phyloP scores from a whole-genome alignment of 2,888 invertebrate genomes.

The Netelia virgata region DNA sequence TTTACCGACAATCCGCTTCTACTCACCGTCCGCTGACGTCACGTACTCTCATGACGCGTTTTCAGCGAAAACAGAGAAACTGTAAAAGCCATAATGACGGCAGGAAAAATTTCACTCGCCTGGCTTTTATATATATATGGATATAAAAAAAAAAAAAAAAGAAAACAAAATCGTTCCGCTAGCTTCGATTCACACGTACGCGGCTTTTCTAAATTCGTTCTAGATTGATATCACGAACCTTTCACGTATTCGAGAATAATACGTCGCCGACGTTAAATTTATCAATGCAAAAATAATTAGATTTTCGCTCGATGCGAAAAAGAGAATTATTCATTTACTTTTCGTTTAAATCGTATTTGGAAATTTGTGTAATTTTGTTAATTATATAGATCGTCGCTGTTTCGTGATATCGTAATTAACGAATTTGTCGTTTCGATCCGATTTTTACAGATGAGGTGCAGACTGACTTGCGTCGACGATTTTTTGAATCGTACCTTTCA shows the following conservation, averaged over 20 bases:
- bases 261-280: background rate
- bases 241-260: constrained; percentile 14
- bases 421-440: no score
- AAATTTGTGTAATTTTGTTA: background rate
- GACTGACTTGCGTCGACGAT: constrained; percentile 92
- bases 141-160: background rate
- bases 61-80: constrained; percentile 34
- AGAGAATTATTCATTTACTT: no score
- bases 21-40: background rate
- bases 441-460: constrained; percentile 89
- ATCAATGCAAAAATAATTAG: constrained; percentile 2
- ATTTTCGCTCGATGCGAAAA: background rate
- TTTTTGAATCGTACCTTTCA: constrained; percentile 93
- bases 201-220: constrained; percentile 29
- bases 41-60: constrained; percentile 20
- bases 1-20: background rate
- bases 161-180: constrained; percentile 36
- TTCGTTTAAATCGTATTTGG: background rate
- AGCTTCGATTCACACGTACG: constrained; percentile 32
- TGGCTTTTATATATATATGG: background rate
- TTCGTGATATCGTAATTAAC: no score
- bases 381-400: background rate
- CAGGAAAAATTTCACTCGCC: constrained; percentile 40
- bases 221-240: constrained; percentile 15
- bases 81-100: constrained; percentile 18